Evolutionary conservation across 1,140 invertebrate species (phyloP).

Genomic region (Cherax destructor): DNA sequence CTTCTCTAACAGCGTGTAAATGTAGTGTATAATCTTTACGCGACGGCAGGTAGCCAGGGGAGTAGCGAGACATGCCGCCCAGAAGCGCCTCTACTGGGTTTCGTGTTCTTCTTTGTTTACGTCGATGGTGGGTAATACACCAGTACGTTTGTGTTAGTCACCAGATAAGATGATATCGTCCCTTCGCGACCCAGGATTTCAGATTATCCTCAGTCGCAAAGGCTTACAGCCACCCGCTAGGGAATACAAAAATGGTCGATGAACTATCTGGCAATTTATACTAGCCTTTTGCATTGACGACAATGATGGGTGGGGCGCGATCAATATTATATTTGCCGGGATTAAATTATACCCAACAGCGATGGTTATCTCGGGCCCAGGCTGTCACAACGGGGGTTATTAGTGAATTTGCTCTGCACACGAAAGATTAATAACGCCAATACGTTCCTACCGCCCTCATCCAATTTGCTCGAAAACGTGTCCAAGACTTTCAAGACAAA

Average conservation of each 20-base stretch:
- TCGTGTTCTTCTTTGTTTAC: not conserved
- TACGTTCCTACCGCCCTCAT: not conserved
- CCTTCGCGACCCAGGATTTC: not conserved
- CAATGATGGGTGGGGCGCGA: constrained; percentile 13
- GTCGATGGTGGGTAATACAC: not conserved
- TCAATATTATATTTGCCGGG: constrained; percentile 1
- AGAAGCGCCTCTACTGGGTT: not conserved
- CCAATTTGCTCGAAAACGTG: not conserved
- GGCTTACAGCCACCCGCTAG: not conserved
- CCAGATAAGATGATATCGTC: not conserved
- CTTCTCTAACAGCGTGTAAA: not conserved
- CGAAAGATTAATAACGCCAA: not conserved
- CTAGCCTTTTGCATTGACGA: not conserved
- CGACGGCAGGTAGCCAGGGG: not conserved
- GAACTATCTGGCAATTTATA: constrained; percentile 5
- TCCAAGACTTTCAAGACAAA: not conserved
- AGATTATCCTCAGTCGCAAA: not conserved
- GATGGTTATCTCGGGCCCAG: constrained; percentile 5
- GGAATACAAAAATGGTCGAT: not conserved
- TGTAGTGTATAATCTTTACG: not conserved
- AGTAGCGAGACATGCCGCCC: not conserved
- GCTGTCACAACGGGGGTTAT: not conserved
- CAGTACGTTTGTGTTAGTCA: not conserved
- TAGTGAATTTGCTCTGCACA: not conserved
- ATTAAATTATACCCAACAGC: constrained; percentile 4